phyloP scores from a whole-genome alignment of 2,888 invertebrate genomes.

The Trachelus iudaicus region DNA sequence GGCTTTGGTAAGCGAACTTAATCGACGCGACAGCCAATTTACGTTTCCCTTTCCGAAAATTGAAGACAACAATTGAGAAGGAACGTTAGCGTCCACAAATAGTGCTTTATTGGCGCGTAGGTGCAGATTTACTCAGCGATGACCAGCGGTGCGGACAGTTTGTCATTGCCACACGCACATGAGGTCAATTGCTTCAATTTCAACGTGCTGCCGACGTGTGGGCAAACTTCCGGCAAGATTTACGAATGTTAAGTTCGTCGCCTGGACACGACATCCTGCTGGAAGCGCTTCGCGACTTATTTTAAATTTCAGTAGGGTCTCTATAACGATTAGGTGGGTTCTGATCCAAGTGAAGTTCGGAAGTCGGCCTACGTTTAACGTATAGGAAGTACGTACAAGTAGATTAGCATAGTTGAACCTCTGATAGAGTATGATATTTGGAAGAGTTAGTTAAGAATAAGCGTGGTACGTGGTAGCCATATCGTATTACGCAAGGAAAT shows the following conservation, averaged over 20 bases:
- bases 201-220: conserved; percentile 34
- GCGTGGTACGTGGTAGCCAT: neutral
- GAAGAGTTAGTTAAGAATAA: neutral
- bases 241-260: conserved; percentile 19
- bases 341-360: neutral
- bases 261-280: neutral
- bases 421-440: neutral
- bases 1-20: neutral
- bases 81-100: conserved; percentile 12
- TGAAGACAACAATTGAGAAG: neutral
- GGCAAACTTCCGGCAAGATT: conserved; percentile 46
- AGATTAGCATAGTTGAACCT: neutral
- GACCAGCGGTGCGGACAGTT: neutral
- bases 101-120: conserved; percentile 28
- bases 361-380: neutral
- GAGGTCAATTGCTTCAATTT: conserved; percentile 42
- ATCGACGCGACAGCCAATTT: neutral
- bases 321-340: neutral
- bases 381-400: neutral
- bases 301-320: neutral
- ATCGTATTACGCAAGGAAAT: neutral
- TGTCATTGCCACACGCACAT: neutral
- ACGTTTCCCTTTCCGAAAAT: neutral
- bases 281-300: neutral
- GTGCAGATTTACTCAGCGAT: conserved; percentile 19